Evolutionary conservation across 2,797 vertebrate genomes (phyloP), one percentile per base, ranked within the genome.

Genomic region (Schizothorax lantsangensis): DNA sequence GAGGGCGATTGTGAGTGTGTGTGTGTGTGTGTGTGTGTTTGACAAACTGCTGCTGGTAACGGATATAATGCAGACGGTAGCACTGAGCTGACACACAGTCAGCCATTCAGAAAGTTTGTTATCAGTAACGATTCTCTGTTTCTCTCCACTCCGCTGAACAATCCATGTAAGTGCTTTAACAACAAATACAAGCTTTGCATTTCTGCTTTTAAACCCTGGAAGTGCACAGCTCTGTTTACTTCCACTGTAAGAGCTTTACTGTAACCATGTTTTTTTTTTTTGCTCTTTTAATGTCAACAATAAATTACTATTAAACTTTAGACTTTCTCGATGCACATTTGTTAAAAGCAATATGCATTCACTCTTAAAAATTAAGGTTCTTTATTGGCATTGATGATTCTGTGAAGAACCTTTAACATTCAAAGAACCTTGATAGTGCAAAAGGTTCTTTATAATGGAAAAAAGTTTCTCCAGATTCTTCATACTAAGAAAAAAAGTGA

Each of bases 81-180:
- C 93, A 93, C 91, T 92, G 92, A 93, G 93, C 92, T 92, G 93
- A 95, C 93, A 93, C 93, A 94, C 92, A 95, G 92, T 93, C 93
- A 92, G 91, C 93, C 92, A 93, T 94, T 95, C 93, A 95, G 92
- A 91, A 93, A 91, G 91, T 90, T 95, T 90, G 94, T 94, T 95
- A 86, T 73, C 38, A 73, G 84, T 81, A 86, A 81, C 33, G 68
- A 86, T 73, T 89, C 52, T 75, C 59, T 43, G 88, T 90, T 89
- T 93, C 91, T 91, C 89, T 88, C 89, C 43, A 73, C 89, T 92
- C 91, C 89, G 85, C 86, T 84, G 40, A 74, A 84, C 38, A 84
- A 84, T 73, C 71, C 71, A 84, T 84, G 71, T 11, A 81, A 86
- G 54, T 74, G 69, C 79, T 86, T 85, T 71, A 71, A 57, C 83